phyloP scores from a whole-genome alignment of 2,113 vertebrate species.

The Rhadina sibilatrix region DNA sequence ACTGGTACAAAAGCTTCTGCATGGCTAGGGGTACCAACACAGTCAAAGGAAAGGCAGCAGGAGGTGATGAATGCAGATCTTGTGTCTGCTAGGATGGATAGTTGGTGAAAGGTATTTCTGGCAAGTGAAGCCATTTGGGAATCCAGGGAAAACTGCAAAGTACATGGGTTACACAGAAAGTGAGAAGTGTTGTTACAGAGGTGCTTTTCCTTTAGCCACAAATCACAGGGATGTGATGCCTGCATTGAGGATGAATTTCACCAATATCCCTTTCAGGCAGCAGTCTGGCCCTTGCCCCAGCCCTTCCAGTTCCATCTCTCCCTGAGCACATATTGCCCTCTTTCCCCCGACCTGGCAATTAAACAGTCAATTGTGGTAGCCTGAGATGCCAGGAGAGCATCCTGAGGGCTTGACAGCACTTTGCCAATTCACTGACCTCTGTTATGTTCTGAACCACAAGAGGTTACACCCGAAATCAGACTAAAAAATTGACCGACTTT shows the following conservation, averaged over 20 bases:
- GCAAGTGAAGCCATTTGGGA: not conserved
- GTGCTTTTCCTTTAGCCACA: not conserved
- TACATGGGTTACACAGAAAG: not conserved
- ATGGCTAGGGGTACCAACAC: not conserved
- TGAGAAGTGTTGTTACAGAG: not conserved
- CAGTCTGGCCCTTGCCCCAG: not conserved
- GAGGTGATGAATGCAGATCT: not conserved
- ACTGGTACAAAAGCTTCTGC: not conserved
- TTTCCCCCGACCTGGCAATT: not conserved
- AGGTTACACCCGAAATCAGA: slow-evolving; percentile 1
- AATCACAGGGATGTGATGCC: not conserved
- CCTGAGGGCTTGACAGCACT: slow-evolving; percentile 9
- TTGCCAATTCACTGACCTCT: slow-evolving; percentile 1
- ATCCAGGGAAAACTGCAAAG: not conserved
- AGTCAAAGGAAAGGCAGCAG: not conserved
- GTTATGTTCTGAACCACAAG: not conserved
- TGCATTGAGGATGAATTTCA: not conserved
- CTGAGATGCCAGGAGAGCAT: not conserved
- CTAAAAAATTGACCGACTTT: not conserved
- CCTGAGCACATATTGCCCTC: not conserved
- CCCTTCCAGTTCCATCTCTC: not conserved
- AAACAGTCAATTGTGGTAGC: not conserved
- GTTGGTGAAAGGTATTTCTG: not conserved
- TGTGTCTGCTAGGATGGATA: not conserved
- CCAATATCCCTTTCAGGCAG: not conserved